Percentiles rank a stretch among this genome's conserved stretches.
phyloP scores from a whole-genome alignment of 2,797 vertebrate species.

The Sebastes goodei region DNA sequence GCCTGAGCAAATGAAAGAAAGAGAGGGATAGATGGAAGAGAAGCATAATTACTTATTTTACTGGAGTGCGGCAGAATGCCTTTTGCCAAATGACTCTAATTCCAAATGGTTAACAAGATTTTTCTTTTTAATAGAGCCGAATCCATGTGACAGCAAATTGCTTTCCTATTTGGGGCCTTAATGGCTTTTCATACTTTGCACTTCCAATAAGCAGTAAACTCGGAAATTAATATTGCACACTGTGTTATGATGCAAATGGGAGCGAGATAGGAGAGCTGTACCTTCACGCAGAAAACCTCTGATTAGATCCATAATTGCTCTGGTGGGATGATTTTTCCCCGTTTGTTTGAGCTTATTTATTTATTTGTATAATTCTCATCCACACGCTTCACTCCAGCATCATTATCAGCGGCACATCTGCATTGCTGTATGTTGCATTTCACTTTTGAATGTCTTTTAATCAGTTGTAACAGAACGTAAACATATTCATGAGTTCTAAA shows the following conservation, averaged over 20 bases:
- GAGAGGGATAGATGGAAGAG: conserved; percentile 73
- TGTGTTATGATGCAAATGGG: conserved; percentile 88
- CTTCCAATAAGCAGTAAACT: conserved; percentile 90
- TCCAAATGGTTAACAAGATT: conserved; percentile 89
- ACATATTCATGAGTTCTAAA: conserved; percentile 34
- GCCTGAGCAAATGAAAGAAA: conserved; percentile 79
- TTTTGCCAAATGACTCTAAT: conserved; percentile 89
- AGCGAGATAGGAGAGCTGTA: conserved; percentile 79
- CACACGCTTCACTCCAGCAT: conserved; percentile 56
- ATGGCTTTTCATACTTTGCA: conserved; percentile 88
- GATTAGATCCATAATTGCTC: conserved; percentile 88
- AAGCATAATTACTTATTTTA: conserved; percentile 89
- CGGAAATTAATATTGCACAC: conserved; percentile 88
- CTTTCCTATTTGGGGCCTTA: conserved; percentile 87
- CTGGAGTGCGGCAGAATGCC: conserved; percentile 85
- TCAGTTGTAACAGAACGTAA: conserved; percentile 61
- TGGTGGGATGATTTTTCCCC: conserved; percentile 67
- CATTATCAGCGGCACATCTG: conserved; percentile 63
- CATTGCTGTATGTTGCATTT: conserved; percentile 61
- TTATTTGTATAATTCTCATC: conserved; percentile 76
- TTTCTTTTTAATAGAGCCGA: conserved; percentile 88
- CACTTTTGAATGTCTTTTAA: conserved; percentile 75
- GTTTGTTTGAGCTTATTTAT: conserved; percentile 73
- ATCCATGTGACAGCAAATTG: conserved; percentile 88
- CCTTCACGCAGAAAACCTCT: conserved; percentile 84